A percentile compares a stretch with the other conserved stretches of the same genome.
Evolutionary conservation across 2,797 vertebrate species (phyloP).

Genomic region (Hypotaenidia philippensis): DNA sequence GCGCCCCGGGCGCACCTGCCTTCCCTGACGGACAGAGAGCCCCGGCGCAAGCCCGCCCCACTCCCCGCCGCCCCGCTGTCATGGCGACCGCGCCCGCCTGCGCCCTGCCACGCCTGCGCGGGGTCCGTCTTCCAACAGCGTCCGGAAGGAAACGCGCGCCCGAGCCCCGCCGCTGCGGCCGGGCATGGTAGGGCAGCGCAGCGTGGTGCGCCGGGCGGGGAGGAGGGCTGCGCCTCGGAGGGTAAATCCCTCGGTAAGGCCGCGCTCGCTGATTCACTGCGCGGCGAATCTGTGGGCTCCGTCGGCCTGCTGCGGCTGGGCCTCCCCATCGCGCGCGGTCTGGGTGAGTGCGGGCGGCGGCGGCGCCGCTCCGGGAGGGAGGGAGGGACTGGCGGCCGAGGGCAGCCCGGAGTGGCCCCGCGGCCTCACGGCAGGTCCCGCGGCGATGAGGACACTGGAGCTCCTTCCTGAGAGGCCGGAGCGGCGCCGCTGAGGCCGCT

Average conservation of each 20-base stretch:
- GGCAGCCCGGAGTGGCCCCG: too few species aligned
- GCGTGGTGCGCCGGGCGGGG: neutral
- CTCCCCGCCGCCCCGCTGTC: neutral
- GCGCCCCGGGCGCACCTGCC: too few species aligned
- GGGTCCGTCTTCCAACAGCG: accelerated
- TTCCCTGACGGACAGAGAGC: accelerated
- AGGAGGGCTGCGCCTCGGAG: neutral
- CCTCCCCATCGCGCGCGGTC: neutral
- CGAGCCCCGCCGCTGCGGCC: too few species aligned
- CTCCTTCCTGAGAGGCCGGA: too few species aligned
- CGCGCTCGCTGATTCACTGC: accelerated
- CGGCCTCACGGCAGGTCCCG: neutral
- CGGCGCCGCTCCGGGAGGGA: neutral
- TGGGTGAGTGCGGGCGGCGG: neutral
- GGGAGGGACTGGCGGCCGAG: too few species aligned
- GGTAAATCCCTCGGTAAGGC: accelerated
- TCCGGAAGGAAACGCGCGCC: constrained; percentile 2
- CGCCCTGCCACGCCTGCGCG: neutral
- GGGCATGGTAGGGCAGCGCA: too few species aligned
- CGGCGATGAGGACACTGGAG: neutral
- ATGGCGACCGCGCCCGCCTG: neutral
- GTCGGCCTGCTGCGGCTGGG: neutral
- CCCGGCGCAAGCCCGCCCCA: too few species aligned
- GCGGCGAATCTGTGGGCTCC: neutral
- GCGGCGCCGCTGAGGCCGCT: too few species aligned